These are phyloP conservation scores for Charaxes varanes DNA, from an alignment of 1,140 invertebrate genomes.

Conservation along the genomic window DNA sequence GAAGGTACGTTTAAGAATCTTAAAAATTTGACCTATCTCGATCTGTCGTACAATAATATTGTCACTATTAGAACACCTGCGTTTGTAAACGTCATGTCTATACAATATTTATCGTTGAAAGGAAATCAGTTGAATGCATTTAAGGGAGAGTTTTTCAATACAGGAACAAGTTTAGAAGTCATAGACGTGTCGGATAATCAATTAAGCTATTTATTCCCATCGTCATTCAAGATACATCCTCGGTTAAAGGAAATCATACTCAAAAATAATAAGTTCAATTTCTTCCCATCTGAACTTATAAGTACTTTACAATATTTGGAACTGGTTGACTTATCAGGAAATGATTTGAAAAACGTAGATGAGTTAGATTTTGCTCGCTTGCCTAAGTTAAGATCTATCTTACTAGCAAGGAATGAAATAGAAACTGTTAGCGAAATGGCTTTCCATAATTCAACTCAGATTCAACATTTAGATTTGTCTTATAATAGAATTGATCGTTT, in stretches of 20 bases:
- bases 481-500: conserved; percentile 84
- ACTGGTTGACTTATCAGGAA: conserved; percentile 83
- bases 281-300: conserved; percentile 88
- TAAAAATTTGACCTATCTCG: conserved; percentile 80
- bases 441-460: conserved; percentile 92
- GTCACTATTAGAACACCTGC: conserved; percentile 81
- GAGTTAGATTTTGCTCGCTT: conserved; percentile 90
- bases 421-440: conserved; percentile 88
- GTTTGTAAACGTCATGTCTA: conserved; percentile 81
- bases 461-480: conserved; percentile 86
- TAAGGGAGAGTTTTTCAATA: conserved; percentile 86
- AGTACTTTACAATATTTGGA: conserved; percentile 83
- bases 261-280: conserved; percentile 84
- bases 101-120: conserved; percentile 79
- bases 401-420: conserved; percentile 84
- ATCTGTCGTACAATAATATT: conserved; percentile 86
- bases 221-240: conserved; percentile 88
- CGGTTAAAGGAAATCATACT: conserved; percentile 81
- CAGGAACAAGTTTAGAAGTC: conserved; percentile 80
- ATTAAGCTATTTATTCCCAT: conserved; percentile 85
- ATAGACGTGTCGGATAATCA: conserved; percentile 86
- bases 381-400: conserved; percentile 79
- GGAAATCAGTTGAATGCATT: conserved; percentile 84
- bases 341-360: conserved; percentile 84
- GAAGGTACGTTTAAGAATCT: conserved; percentile 84